These are phyloP conservation scores for Drosophila athabasca DNA, from an alignment of 1,140 invertebrate species.

Conservation along the genomic window DNA sequence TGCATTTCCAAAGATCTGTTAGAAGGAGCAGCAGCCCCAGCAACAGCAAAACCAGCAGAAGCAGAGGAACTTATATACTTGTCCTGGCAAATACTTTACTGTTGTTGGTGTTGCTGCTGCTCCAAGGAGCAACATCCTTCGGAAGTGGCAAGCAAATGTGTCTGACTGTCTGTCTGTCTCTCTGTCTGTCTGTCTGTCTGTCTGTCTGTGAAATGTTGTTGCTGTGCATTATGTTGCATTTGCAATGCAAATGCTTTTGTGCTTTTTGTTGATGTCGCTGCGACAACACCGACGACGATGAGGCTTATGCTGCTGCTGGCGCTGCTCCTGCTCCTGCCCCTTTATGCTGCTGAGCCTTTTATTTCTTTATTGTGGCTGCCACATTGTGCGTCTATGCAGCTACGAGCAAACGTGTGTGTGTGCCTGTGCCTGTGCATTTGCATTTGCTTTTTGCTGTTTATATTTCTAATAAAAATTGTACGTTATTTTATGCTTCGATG, in stretches of 20 bases:
- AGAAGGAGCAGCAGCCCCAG: slow-evolving; percentile 4
- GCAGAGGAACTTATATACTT: slow-evolving; percentile 69
- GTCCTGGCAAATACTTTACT: slow-evolving; percentile 63
- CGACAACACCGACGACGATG: slow-evolving; percentile 52
- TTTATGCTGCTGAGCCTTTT: slow-evolving; percentile 63
- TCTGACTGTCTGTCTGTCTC: slow-evolving; percentile 30
- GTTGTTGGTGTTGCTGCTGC: slow-evolving; percentile 37
- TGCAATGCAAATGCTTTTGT: slow-evolving; percentile 79
- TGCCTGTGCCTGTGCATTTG: slow-evolving; percentile 17
- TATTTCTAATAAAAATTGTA: slow-evolving; percentile 80
- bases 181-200: slow-evolving; percentile 16
- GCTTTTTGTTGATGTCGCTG: slow-evolving; percentile 69
- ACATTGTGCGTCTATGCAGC: slow-evolving; percentile 52
- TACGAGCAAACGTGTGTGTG: slow-evolving; percentile 2
- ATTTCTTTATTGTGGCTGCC: slow-evolving; percentile 73
- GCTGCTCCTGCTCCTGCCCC: slow-evolving; percentile 37
- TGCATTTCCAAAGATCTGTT: slow-evolving; percentile 29
- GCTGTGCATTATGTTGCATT: slow-evolving; percentile 77
- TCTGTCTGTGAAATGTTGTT: slow-evolving; percentile 36
- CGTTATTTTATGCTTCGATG: slow-evolving; percentile 75
- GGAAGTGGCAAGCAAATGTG: slow-evolving; percentile 73
- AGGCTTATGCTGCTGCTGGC: slow-evolving; percentile 57
- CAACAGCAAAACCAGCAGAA: slow-evolving; percentile 11
- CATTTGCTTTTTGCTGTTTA: slow-evolving; percentile 69
- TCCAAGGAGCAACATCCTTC: slow-evolving; percentile 61